phyloP scores from a whole-genome alignment of 1,140 invertebrate species.

The Papilio polytes region DNA sequence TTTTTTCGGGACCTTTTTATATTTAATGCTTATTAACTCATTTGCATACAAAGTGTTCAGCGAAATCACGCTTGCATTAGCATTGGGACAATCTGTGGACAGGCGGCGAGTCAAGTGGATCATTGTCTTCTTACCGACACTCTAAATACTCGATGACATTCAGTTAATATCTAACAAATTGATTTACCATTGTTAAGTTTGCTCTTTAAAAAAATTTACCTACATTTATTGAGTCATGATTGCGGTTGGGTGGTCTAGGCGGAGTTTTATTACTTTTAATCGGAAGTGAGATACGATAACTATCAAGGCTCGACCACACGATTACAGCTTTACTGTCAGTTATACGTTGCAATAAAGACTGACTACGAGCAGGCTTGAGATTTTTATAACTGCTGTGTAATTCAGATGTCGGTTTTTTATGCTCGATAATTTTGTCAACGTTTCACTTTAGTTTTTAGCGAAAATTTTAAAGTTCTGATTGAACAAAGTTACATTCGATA shows the following conservation, averaged over 20 bases:
- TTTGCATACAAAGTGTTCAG: conserved; percentile 77
- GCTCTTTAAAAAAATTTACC: not conserved
- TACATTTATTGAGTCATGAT: conserved; percentile 2
- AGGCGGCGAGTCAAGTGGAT: conserved; percentile 42
- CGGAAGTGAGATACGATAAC: conserved; percentile 10
- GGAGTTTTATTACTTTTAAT: conserved; percentile 24
- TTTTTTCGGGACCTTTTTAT: conserved; percentile 59
- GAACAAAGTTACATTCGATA: not conserved
- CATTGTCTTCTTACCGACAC: conserved; percentile 39
- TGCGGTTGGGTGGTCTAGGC: not conserved
- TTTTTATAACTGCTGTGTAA: not conserved
- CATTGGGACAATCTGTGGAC: conserved; percentile 51
- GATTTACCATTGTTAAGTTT: not conserved
- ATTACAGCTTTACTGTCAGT: conserved; percentile 4
- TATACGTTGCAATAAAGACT: not conserved
- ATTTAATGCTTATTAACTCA: conserved; percentile 63
- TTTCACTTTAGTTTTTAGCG: not conserved
- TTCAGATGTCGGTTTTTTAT: not conserved
- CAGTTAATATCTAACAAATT: conserved; percentile 11
- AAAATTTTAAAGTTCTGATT: not conserved
- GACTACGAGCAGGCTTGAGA: not conserved
- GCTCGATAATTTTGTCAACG: not conserved
- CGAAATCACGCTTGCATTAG: conserved; percentile 62
- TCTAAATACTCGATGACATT: conserved; percentile 24
- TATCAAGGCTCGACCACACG: conserved; percentile 5